Base-by-base conservation (phyloP, 2,888 invertebrate species). In the Pristionchus entomophagus region DNA sequence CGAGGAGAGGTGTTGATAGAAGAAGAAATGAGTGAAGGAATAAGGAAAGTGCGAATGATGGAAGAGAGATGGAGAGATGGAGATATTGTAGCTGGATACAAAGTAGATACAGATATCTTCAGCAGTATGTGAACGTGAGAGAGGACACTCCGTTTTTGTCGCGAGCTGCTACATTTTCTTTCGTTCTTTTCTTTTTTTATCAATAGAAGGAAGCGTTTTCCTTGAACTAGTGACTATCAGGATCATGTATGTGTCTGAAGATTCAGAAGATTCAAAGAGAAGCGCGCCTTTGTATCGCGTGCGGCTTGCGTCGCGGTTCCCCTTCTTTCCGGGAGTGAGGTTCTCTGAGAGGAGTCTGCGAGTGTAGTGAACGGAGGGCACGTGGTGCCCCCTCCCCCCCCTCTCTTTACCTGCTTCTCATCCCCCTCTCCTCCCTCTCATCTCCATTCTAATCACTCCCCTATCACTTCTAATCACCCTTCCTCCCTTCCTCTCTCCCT, bases 381-480 rank as follows among this genome's bases (percentile, higher is more conserved):
- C 82, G 62, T 59, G 56, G 29, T 59, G 12, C 41, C 73, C 41
- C 73, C 38, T 38, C 35, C 65, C 8, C 69, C 41, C 73, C 35
- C n/a, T 56, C 26, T 65, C 69, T n/a, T 35, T 77, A n/a, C 45
- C 77, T 45, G 26, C 45, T 77, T 49, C 77, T 51, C 73, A 26
- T 73, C 65, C 41, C 69, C n/a, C 65, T 35, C 65, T 22, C 65
- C 65, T 38, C 22, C 22, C 65, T 59, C 59, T 38, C 10, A 17
- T 29, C 32, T 84, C 69, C 84, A 26, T 26, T 73, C 41, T 73
- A 73, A 73, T 73, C 73, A 73, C 73, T 65, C 65, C n/a, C 65
- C 35, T 65, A 65, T 65, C 65, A 65, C 41, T 51, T 84, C 51
- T 84, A 65, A 80, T 80, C 49, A n/a, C 51, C 45, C 32, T 51